Evolutionary conservation across 2,113 vertebrate species (phyloP), one percentile per base, ranked within the genome.

Genomic region (Plecturocebus donacophilus): DNA sequence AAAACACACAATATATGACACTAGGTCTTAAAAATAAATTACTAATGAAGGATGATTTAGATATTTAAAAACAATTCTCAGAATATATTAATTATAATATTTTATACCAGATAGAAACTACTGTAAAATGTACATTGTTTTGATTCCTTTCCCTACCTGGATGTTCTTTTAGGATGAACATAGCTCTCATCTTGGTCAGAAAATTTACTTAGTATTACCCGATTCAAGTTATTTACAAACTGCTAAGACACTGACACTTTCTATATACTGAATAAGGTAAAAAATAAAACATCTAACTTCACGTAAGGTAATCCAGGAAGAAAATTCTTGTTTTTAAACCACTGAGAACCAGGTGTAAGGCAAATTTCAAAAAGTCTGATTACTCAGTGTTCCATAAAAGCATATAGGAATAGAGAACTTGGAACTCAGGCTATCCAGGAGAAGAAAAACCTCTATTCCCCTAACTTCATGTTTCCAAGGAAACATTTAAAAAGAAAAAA

Each of bases 261-360:
- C 38, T 35, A 52, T 66, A 68, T 80, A 96, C 58, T 79, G 61
- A 94, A 12, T 85, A 88, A 82, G 42, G 88, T 64, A 52, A 56
- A 96, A 77, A 56, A 71, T 52, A 64, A 91, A 93, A 52, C 54
- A 49, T 61, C 13, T 91, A 91, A 92, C 80, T 91, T 90, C 54
- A 96, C 27, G 9, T 7, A 35, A 81, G 25, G 14, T 49, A 77
- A 79, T 87, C 84, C 11, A 42, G 20, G 64, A 96, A 32, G n/a
- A 66, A 88, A 83, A 30, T 73, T 76, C 17, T 83, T 85, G 9
- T 90, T 97, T 89, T 82, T 79, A 93, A 97, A 88, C 19, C 25
- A 47, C 38, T 54, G 16, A n/a, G 61, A 92, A 94, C 76, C 20
- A 3, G 5, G 64, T 84, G 14, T 75, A 66, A 95, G 75, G 49